Percentiles rank a stretch among this genome's conserved stretches.
These are phyloP conservation scores for Sphenopsis melanotis DNA, from an alignment of 2,797 vertebrate genomes.

Conservation along the genomic window DNA sequence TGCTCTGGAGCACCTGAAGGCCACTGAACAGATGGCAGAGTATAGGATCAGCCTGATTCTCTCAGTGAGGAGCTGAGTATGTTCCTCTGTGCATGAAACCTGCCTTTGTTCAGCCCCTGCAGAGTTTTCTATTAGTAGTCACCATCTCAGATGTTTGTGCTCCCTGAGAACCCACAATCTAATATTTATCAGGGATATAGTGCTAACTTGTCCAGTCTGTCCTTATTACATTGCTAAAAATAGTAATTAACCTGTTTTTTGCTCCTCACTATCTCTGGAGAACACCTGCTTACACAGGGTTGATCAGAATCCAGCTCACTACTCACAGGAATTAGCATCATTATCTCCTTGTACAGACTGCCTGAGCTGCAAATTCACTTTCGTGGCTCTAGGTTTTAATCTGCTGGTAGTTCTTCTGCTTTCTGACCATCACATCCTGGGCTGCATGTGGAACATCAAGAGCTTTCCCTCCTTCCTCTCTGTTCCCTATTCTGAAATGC, in stretches of 20 bases:
- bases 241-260: background rate
- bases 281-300: background rate
- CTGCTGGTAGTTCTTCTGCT: background rate
- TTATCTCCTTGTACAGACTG: constrained; percentile 43
- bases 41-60: background rate
- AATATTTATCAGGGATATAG: background rate
- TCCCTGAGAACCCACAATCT: background rate
- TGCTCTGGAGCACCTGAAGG: background rate
- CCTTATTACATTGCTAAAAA: constrained; percentile 11
- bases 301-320: constrained; percentile 41
- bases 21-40: background rate
- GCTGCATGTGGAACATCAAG: background rate
- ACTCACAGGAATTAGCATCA: constrained; percentile 31
- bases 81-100: background rate
- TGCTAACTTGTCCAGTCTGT: background rate
- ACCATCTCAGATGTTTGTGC: background rate
- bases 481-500: background rate
- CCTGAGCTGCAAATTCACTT: constrained; percentile 4
- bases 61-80: background rate
- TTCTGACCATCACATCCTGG: background rate
- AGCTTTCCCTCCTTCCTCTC: background rate
- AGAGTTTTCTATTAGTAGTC: background rate
- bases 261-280: background rate
- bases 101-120: background rate
- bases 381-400: background rate